Evolutionary conservation across 2,113 vertebrate genomes (phyloP).

Genomic region (Uria lomvia): DNA sequence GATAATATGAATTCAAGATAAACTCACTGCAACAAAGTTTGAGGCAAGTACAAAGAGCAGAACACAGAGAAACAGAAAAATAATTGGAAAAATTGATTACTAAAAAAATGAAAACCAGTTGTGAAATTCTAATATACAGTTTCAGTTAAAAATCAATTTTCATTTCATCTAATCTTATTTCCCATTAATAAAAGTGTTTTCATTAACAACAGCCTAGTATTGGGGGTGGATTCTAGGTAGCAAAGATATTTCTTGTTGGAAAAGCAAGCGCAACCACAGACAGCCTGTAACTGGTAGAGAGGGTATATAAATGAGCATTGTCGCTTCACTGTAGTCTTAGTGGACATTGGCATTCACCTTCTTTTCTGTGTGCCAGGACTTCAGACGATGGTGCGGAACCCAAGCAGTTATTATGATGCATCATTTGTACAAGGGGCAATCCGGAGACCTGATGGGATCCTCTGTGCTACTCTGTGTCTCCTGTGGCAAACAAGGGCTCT

Average conservation of each 20-base stretch:
- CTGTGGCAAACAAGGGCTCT: not conserved
- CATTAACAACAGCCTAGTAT: not conserved
- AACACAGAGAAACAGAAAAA: not conserved
- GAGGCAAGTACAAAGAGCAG: not conserved
- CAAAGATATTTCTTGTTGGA: not conserved
- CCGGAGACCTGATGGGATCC: fast-evolving
- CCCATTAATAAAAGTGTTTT: not conserved
- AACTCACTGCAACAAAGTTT: not conserved
- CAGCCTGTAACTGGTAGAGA: not conserved
- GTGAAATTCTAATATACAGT: not conserved
- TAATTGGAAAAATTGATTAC: not conserved
- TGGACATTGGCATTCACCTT: not conserved
- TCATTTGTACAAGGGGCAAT: fast-evolving
- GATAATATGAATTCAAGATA: not conserved
- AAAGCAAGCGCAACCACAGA: not conserved
- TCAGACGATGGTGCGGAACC: not conserved
- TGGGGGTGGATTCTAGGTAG: not conserved
- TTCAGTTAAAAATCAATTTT: not conserved
- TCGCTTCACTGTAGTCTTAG: not conserved
- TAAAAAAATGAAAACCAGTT: not conserved
- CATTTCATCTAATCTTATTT: not conserved
- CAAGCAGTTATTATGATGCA: not conserved
- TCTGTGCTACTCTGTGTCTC: fast-evolving
- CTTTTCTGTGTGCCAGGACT: not conserved
- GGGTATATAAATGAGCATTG: not conserved